phyloP scores from a whole-genome alignment of 2,888 invertebrate genomes.

The Drosophila mercatorum region DNA sequence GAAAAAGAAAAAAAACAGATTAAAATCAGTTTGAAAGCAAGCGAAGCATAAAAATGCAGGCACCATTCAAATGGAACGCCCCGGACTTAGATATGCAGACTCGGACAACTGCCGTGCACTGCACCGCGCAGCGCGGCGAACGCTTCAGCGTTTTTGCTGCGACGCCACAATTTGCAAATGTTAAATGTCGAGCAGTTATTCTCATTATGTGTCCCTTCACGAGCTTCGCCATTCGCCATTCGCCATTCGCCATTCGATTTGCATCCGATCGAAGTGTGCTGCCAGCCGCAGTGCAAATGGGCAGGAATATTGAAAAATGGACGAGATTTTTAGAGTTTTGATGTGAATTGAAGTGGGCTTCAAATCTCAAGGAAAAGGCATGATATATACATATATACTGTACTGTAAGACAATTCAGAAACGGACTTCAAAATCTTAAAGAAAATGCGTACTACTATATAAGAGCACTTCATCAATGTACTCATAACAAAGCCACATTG shows the following conservation, averaged over 20 bases:
- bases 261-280: background rate
- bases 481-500: too few species aligned
- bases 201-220: conserved; percentile 52
- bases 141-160: conserved; percentile 1
- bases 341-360: too few species aligned
- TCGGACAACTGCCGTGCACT: background rate
- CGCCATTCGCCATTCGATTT: conserved; percentile 4
- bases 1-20: conserved; percentile 63
- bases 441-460: too few species aligned
- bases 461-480: too few species aligned
- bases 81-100: conserved; percentile 16
- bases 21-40: conserved; percentile 81
- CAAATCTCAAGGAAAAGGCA: too few species aligned
- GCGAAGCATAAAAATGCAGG: conserved; percentile 81
- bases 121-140: background rate
- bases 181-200: conserved; percentile 40
- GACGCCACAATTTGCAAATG: conserved; percentile 12
- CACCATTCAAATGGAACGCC: conserved; percentile 21
- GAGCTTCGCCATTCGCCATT: conserved; percentile 13
- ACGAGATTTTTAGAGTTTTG: background rate
- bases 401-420: too few species aligned
- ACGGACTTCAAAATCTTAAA: too few species aligned
- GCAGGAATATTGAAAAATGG: background rate
- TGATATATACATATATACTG: too few species aligned
- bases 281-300: background rate